phyloP scores from a whole-genome alignment of 2,888 invertebrate genomes.

The Saturnia pavonia region DNA sequence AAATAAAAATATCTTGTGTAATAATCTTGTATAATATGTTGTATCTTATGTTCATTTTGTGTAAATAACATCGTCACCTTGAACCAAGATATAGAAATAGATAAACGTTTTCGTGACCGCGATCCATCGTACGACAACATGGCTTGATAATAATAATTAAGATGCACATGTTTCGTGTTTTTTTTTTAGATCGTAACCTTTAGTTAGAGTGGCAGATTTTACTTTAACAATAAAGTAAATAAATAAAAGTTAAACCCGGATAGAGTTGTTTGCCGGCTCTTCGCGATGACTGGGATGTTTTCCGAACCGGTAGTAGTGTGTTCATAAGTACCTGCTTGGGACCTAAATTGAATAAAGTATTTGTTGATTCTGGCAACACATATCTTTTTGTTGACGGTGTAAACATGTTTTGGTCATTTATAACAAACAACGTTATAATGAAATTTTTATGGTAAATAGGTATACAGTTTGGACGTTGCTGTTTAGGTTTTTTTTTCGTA shows the following conservation, averaged over 20 bases:
- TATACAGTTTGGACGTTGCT: slow-evolving; percentile 22
- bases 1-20: too few species aligned
- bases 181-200: slow-evolving; percentile 14
- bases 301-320: too few species aligned
- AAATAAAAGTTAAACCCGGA: too few species aligned
- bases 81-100: slow-evolving; percentile 21
- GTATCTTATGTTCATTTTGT: too few species aligned
- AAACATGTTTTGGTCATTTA: slow-evolving; percentile 46
- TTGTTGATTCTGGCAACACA: neutral
- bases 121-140: slow-evolving; percentile 13
- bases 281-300: too few species aligned
- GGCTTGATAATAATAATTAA: slow-evolving; percentile 15
- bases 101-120: slow-evolving; percentile 20
- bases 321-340: too few species aligned
- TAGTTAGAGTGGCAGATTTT: slow-evolving; percentile 1
- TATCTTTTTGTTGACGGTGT: slow-evolving; percentile 24
- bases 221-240: too few species aligned
- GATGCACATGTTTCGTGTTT: slow-evolving; percentile 16
- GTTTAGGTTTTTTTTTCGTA: slow-evolving; percentile 44
- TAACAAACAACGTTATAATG: slow-evolving; percentile 34
- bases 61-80: slow-evolving; percentile 19
- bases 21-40: too few species aligned
- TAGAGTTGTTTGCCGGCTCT: too few species aligned
- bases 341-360: too few species aligned
- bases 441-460: slow-evolving; percentile 45